A percentile compares a stretch with the other conserved stretches of the same genome.
Conservation (phyloP, 1,140 invertebrate genomes). For the Stegodyphus mimosarum region DNA sequence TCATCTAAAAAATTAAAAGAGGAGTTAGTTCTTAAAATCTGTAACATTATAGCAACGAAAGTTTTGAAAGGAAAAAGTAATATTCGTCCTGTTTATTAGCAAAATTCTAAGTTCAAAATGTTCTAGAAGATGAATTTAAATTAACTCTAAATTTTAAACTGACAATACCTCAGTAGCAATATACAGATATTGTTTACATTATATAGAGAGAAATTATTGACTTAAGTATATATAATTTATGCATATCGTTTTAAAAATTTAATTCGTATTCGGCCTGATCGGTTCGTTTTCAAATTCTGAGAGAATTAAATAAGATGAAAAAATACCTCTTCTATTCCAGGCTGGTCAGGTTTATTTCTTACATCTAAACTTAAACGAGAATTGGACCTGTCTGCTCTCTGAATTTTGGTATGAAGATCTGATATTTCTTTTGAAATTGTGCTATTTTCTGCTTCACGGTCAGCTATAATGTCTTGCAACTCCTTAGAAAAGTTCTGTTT, state of each 20-base stretch:
- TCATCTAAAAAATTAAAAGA: too few relatives aligned
- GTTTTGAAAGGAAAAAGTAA: too few relatives aligned
- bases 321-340: conserved; percentile 15
- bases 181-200: not conserved
- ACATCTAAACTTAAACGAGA: conserved; percentile 19
- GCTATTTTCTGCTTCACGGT: conserved; percentile 9
- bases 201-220: not conserved
- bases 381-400: conserved; percentile 7
- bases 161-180: too few relatives aligned
- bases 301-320: not conserved
- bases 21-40: too few relatives aligned
- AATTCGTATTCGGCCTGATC: not conserved
- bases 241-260: not conserved
- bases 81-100: too few relatives aligned
- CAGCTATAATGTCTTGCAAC: conserved; percentile 7
- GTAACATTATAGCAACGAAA: too few relatives aligned
- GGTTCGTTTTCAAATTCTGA: not conserved
- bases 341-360: not conserved
- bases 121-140: too few relatives aligned
- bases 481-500: not conserved
- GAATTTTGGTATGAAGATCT: conserved; percentile 2
- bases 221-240: not conserved
- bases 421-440: conserved; percentile 2
- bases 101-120: too few relatives aligned
- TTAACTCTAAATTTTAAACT: too few relatives aligned